Evolutionary conservation across 2,888 invertebrate species (phyloP).

Genomic region (Morinoia aosen): DNA sequence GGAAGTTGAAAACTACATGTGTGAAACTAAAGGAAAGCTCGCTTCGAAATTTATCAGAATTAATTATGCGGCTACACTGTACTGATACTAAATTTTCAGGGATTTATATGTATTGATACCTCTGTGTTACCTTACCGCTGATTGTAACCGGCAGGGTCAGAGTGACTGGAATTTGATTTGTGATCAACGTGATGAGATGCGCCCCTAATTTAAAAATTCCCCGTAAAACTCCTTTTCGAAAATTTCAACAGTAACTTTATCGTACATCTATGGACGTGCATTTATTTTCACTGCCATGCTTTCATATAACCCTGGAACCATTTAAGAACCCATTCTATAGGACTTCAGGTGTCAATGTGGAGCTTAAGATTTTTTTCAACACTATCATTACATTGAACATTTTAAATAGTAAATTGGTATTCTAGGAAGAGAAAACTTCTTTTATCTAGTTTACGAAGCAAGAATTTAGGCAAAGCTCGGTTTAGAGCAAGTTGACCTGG

Average conservation of each 20-base stretch:
- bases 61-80: too few species aligned
- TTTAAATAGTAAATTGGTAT: neutral
- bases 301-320: neutral
- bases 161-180: too few species aligned
- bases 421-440: neutral
- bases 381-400: neutral
- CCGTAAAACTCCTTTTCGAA: neutral
- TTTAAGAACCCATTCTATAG: neutral
- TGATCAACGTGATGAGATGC: too few species aligned
- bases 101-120: too few species aligned
- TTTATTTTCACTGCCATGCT: neutral
- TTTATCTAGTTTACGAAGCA: neutral
- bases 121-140: too few species aligned
- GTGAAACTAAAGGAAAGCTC: too few species aligned
- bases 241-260: neutral
- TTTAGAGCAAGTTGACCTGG: constrained; percentile 1
- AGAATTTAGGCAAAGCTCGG: constrained; percentile 4
- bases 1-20: too few species aligned
- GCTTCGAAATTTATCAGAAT: too few species aligned
- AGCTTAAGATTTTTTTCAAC: neutral
- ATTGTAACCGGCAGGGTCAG: too few species aligned
- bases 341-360: neutral
- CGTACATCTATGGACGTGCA: too few species aligned
- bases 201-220: too few species aligned
- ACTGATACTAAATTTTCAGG: too few species aligned